These are phyloP conservation scores for Xyrauchen texanus DNA, from an alignment of 2,113 vertebrate species.

Conservation along the genomic window DNA sequence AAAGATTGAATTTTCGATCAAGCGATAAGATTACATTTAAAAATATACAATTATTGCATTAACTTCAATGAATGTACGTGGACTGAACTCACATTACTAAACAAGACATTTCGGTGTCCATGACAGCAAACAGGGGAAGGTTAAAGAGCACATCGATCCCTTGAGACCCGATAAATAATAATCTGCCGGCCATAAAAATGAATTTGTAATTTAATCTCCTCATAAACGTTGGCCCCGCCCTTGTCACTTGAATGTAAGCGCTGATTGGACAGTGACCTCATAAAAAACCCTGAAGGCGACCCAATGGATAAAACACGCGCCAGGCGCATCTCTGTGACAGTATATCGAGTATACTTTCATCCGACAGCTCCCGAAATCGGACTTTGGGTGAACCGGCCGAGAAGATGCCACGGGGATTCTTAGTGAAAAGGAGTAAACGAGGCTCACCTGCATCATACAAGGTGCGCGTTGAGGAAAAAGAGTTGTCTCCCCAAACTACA, in stretches of 20 bases:
- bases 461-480: conserved; percentile 63
- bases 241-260: conserved; percentile 32
- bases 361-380: conserved; percentile 59
- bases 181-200: conserved; percentile 40
- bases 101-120: not conserved
- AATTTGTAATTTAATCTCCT: conserved; percentile 13
- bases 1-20: not conserved
- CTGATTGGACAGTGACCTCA: conserved; percentile 62
- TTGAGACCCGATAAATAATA: not conserved
- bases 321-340: conserved; percentile 39
- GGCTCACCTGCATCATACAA: conserved; percentile 78
- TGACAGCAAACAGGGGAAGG: conserved; percentile 17
- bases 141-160: conserved; percentile 25
- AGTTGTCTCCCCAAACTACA: conserved; percentile 29
- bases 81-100: not conserved
- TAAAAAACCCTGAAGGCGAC: conserved; percentile 46
- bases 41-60: not conserved
- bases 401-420: conserved; percentile 89
- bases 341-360: conserved; percentile 28
- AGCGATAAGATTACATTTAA: not conserved
- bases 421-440: conserved; percentile 88
- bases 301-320: conserved; percentile 61
- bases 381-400: conserved; percentile 49
- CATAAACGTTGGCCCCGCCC: conserved; percentile 47
- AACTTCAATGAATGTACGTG: not conserved